Base-by-base conservation (phyloP, 2,888 invertebrate species). In the Lasioglossum lativentre region DNA sequence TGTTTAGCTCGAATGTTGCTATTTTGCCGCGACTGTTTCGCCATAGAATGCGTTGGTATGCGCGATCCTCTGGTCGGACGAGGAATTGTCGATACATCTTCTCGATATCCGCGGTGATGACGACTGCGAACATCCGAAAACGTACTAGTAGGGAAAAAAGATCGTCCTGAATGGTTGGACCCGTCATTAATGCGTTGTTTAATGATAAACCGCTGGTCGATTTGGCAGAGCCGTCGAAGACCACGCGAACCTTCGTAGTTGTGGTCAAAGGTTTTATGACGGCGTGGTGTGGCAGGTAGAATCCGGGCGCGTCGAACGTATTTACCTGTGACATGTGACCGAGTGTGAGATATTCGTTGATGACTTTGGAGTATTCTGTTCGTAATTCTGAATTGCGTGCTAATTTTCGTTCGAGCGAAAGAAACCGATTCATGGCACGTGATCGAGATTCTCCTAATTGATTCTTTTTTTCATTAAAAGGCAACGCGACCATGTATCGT, bases 21-120 rank as follows among this genome's bases (percentile, higher is more conserved):
- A 73, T 0, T 27, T 3, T 52, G 3, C 38, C 38, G 4, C 5
- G 27, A 4, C 42, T 14, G 19, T 75, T 12, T 27, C 75, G 23
- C 59, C 75, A 75, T 12, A 38, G 27, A 1, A 72, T 45, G 0
- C 72, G 72, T 27, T 47, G 45, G 10, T 59, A 75, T 0, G 19
- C 40, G 19, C 59, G 59, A 4, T 75, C 75, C n/a, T 63, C 27
- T 4, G 52, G 52, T 52, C 73, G 52, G 1, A 73, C 38, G 6
- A 73, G 73, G 34, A 52, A 73, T n/a, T 74, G 74, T 6, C 74
- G n/a, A 16, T 74, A 74, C 74, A 74, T 74, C 3, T 74, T 74
- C 6, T 74, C 74, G 16, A 74, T 74, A 16, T 59, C 74, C 3
- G 38, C 74, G 56, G 56, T 74, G 3, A 74, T 63, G 0, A 75